phyloP scores from a whole-genome alignment of 2,888 invertebrate genomes.

The Leptodirus hochenwartii region DNA sequence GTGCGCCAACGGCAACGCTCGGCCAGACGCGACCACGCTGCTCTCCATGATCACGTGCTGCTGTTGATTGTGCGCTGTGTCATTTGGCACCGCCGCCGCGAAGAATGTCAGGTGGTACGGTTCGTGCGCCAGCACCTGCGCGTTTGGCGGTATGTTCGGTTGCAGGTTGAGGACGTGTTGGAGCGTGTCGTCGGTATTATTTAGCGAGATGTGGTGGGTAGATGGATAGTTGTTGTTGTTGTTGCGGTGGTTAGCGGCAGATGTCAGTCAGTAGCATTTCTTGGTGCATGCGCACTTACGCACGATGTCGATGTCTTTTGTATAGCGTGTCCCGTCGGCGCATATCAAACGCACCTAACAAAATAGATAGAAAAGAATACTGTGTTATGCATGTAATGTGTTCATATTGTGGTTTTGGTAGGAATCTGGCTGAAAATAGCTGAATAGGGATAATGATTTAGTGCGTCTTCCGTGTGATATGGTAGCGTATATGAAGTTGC shows the following conservation, averaged over 20 bases:
- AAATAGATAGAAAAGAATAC: conserved; percentile 1
- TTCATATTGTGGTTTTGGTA: too few relatives aligned
- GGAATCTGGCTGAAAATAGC: too few relatives aligned
- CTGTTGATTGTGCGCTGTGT: conserved; percentile 13
- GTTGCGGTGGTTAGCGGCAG: conserved; percentile 34
- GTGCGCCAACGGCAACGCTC: conserved; percentile 9
- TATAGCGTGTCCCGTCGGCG: conserved; percentile 80
- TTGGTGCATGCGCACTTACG: conserved; percentile 91
- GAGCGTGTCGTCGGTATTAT: conserved; percentile 5
- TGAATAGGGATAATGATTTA: too few relatives aligned
- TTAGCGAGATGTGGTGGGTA: conserved; percentile 8
- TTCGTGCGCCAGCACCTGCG: conserved; percentile 14
- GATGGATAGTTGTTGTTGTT: background rate
- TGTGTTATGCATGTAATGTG: too few relatives aligned
- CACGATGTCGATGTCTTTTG: conserved; percentile 91
- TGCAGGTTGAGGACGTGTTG: conserved; percentile 18
- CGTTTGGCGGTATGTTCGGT: conserved; percentile 14
- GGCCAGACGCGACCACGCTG: conserved; percentile 17
- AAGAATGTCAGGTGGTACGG: conserved; percentile 25
- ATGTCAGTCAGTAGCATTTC: conserved; percentile 64
- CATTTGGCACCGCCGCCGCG: conserved; percentile 18
- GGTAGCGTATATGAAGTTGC: too few relatives aligned
- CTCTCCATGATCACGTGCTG: conserved; percentile 22
- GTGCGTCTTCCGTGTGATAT: too few relatives aligned
- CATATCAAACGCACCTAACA: conserved; percentile 74